Conservation (phyloP, 1,140 invertebrate genomes). For the Caenorhabditis latens region DNA sequence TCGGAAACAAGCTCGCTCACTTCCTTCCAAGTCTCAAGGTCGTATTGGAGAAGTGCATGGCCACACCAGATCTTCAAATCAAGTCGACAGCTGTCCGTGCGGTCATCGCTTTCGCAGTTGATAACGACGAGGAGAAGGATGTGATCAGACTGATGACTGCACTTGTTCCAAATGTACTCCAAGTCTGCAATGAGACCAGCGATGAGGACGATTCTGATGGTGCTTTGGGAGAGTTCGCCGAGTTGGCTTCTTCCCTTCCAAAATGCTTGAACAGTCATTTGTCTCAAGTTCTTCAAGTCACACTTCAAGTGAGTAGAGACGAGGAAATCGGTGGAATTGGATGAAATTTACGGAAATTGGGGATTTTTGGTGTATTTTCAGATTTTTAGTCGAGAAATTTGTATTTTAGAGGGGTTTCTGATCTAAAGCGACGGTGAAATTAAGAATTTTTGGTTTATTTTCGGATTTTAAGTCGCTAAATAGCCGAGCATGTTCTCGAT, state of each 20-base stretch:
- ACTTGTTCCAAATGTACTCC: slow-evolving; percentile 85
- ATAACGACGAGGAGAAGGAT: slow-evolving; percentile 89
- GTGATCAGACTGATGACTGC: slow-evolving; percentile 90
- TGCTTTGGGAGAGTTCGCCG: slow-evolving; percentile 90
- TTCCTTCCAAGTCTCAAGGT: slow-evolving; percentile 81
- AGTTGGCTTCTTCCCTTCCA: slow-evolving; percentile 91
- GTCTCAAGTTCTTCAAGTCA: slow-evolving; percentile 89
- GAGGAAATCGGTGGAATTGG: neutral
- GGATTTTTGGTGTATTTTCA: too few relatives aligned
- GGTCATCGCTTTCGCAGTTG: slow-evolving; percentile 87
- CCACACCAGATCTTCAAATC: slow-evolving; percentile 60
- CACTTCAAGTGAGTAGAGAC: slow-evolving; percentile 75
- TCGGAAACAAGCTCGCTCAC: slow-evolving; percentile 71
- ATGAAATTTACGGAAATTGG: too few relatives aligned
- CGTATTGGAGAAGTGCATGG: slow-evolving; percentile 64
- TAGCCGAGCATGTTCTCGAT: too few relatives aligned
- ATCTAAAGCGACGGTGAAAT: too few relatives aligned
- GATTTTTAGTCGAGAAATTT: too few relatives aligned
- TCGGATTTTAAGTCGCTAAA: too few relatives aligned
- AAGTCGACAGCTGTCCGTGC: slow-evolving; percentile 80
- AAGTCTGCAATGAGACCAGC: slow-evolving; percentile 80
- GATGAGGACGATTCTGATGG: slow-evolving; percentile 87
- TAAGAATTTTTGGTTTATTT: too few relatives aligned
- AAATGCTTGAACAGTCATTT: slow-evolving; percentile 91
- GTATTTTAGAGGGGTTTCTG: neutral